Conservation (phyloP, 2,113 vertebrate species). For the Tursiops truncatus region DNA sequence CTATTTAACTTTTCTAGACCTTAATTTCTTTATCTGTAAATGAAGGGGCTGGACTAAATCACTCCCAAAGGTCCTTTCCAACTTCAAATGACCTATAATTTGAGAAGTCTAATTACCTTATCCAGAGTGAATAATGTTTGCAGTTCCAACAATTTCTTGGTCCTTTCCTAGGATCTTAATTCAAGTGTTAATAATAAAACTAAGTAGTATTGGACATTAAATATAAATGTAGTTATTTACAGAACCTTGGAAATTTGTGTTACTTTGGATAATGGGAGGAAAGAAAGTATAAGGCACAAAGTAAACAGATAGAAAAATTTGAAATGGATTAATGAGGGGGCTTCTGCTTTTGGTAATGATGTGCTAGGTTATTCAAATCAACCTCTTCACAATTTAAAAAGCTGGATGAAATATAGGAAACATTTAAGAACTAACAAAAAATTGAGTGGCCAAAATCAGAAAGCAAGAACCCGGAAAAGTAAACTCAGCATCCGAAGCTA, state of each 20-base stretch:
- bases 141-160: not conserved
- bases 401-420: not conserved
- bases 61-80: not conserved
- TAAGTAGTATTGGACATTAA: not conserved
- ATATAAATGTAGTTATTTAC: slow-evolving; percentile 7
- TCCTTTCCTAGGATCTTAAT: slow-evolving; percentile 21
- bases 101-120: slow-evolving; percentile 1
- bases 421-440: not conserved
- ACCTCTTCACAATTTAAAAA: not conserved
- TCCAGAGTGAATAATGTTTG: not conserved
- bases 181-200: not conserved
- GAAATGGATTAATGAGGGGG: not conserved
- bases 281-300: not conserved
- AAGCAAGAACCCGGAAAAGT: not conserved
- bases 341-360: not conserved
- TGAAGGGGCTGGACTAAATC: not conserved
- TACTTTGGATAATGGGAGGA: not conserved
- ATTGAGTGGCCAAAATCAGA: not conserved
- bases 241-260: slow-evolving; percentile 5
- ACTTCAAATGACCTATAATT: not conserved
- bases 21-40: slow-evolving; percentile 31
- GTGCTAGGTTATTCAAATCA: not conserved
- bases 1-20: not conserved
- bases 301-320: not conserved
- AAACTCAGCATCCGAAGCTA: not conserved